These are phyloP conservation scores for Stenolophus ochropezus DNA, from an alignment of 2,888 invertebrate species.

Conservation along the genomic window DNA sequence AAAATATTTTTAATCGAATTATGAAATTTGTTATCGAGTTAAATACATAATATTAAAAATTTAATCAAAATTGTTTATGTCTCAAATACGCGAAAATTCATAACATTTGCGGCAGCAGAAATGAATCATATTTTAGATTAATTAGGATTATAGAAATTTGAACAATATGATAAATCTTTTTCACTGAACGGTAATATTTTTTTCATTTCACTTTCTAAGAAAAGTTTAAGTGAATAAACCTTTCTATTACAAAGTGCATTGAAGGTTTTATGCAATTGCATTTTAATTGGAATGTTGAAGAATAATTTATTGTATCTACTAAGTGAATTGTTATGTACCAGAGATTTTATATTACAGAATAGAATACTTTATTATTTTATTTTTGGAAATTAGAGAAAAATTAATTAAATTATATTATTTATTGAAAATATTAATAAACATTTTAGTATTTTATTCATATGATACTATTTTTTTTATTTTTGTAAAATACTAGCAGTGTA, in stretches of 20 bases:
- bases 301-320: too few relatives aligned
- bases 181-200: neutral
- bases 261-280: neutral
- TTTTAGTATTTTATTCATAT: too few relatives aligned
- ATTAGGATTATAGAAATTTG: neutral
- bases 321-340: too few relatives aligned
- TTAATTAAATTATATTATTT: too few relatives aligned
- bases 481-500: too few relatives aligned
- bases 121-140: neutral
- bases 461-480: too few relatives aligned
- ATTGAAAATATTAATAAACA: too few relatives aligned
- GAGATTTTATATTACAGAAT: too few relatives aligned
- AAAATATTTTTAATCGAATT: neutral
- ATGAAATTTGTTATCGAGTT: neutral
- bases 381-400: too few relatives aligned
- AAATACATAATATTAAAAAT: neutral
- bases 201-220: neutral
- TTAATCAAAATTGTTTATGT: constrained; percentile 15
- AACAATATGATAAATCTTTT: neutral
- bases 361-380: too few relatives aligned
- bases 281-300: neutral
- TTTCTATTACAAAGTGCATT: neutral
- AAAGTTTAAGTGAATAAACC: neutral
- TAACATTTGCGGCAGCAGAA: neutral
- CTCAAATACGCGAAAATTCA: neutral